Percentiles rank a stretch among this genome's conserved stretches.
These are phyloP conservation scores for Lagria hirta DNA, from an alignment of 2,888 invertebrate genomes.

Conservation along the genomic window DNA sequence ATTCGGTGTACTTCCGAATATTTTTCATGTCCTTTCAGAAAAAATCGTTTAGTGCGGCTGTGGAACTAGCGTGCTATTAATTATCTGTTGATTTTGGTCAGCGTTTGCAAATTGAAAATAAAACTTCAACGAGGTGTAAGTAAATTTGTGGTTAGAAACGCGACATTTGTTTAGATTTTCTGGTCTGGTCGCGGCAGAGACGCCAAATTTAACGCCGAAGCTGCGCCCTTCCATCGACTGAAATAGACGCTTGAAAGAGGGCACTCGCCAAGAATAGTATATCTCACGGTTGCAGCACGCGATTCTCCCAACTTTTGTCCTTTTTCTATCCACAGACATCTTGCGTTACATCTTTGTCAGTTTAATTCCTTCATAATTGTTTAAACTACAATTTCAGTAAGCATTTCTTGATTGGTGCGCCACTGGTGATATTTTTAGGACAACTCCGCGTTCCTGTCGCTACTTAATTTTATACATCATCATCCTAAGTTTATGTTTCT, in stretches of 20 bases:
- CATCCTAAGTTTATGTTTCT: slow-evolving; percentile 36
- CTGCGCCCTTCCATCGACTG: slow-evolving; percentile 40
- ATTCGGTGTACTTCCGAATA: too few species aligned
- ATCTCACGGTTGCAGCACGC: slow-evolving; percentile 34
- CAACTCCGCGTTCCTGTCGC: slow-evolving; percentile 44
- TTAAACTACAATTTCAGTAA: slow-evolving; percentile 40
- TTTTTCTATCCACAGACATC: slow-evolving; percentile 10
- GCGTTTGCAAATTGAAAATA: slow-evolving; percentile 30
- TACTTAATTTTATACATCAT: slow-evolving; percentile 46
- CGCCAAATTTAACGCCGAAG: slow-evolving; percentile 49
- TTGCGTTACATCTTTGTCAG: slow-evolving; percentile 21
- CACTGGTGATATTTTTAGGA: slow-evolving; percentile 43
- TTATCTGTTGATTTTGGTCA: too few species aligned
- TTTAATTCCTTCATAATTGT: slow-evolving; percentile 38
- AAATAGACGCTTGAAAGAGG: slow-evolving; percentile 49
- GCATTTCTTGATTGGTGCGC: slow-evolving; percentile 46
- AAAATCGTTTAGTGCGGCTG: too few species aligned
- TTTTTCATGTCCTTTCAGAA: too few species aligned
- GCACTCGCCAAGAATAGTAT: slow-evolving; percentile 47
- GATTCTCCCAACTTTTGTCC: slow-evolving; percentile 26
- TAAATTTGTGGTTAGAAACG: slow-evolving; percentile 45
- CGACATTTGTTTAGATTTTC: slow-evolving; percentile 51
- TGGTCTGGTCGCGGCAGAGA: slow-evolving; percentile 48
- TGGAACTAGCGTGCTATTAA: too few species aligned
- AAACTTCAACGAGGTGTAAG: slow-evolving; percentile 39